These are phyloP conservation scores for Athene cunicularia DNA, from an alignment of 2,113 vertebrate genomes.

Conservation along the genomic window DNA sequence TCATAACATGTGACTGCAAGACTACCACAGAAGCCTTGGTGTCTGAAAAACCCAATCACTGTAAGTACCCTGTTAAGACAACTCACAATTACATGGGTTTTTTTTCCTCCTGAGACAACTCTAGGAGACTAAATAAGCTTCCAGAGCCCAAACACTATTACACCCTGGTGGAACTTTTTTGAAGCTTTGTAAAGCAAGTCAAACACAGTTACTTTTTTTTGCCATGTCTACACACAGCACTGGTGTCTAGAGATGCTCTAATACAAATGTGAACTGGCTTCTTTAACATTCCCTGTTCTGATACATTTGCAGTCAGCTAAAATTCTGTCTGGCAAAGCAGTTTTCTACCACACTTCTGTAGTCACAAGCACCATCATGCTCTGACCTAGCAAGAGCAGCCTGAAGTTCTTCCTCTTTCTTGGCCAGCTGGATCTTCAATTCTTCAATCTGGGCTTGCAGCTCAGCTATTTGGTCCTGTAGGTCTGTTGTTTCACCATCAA, in stretches of 20 bases:
- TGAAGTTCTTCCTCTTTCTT: slow-evolving; percentile 98
- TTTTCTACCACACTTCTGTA: not conserved
- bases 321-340: not conserved
- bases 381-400: slow-evolving; percentile 87
- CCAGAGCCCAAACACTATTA: not conserved
- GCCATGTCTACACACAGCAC: not conserved
- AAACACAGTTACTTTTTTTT: not conserved
- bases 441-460: slow-evolving; percentile 94
- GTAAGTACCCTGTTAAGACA: not conserved
- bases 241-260: not conserved
- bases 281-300: not conserved
- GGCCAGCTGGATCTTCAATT: slow-evolving; percentile 91
- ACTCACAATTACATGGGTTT: not conserved
- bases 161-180: rapidly evolving
- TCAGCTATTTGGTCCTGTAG: slow-evolving; percentile 97
- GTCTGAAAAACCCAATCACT: not conserved
- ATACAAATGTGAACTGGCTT: rapidly evolving
- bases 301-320: not conserved
- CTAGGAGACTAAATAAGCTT: not conserved
- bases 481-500: slow-evolving; percentile 94
- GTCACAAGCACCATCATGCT: not conserved
- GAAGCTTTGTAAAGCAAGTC: not conserved
- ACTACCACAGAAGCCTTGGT: not conserved
- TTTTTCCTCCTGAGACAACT: not conserved
- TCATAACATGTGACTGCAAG: not conserved